phyloP scores from a whole-genome alignment of 2,113 vertebrate species.

The Coryphaenoides rupestris region DNA sequence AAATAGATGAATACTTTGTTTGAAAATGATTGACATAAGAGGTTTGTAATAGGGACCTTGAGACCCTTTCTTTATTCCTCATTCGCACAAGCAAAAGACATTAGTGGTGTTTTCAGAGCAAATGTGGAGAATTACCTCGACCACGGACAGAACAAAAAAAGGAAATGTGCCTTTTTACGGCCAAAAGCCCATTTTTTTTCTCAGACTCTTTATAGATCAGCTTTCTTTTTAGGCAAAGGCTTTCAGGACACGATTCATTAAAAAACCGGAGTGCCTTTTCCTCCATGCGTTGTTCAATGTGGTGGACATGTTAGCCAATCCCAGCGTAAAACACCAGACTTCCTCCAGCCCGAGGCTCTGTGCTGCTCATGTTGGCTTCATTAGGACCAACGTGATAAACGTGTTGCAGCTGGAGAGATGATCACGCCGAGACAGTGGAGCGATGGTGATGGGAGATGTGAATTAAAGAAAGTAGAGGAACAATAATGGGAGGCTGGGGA shows the following conservation, averaged over 20 bases:
- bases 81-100: constrained; percentile 47
- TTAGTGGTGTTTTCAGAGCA: constrained; percentile 59
- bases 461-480: neutral
- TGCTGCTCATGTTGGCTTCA: constrained; percentile 41
- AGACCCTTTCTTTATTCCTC: constrained; percentile 47
- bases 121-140: constrained; percentile 49
- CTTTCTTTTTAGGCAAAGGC: constrained; percentile 36
- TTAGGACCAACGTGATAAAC: constrained; percentile 17
- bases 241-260: constrained; percentile 58
- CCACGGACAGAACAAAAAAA: constrained; percentile 58
- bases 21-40: constrained; percentile 55
- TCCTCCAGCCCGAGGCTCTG: constrained; percentile 30
- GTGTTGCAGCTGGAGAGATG: constrained; percentile 13
- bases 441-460: neutral
- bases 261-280: constrained; percentile 48
- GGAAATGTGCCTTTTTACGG: constrained; percentile 61
- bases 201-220: constrained; percentile 51
- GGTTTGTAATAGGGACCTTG: constrained; percentile 52
- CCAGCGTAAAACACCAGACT: constrained; percentile 46
- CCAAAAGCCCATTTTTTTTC: constrained; percentile 49
- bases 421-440: constrained; percentile 15
- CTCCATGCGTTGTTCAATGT: constrained; percentile 45
- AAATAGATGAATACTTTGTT: constrained; percentile 52
- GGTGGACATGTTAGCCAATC: constrained; percentile 43
- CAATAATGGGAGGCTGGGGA: constrained; percentile 4